Base-by-base conservation (phyloP, 2,888 invertebrate species). In the Pyrocoelia pectoralis region DNA sequence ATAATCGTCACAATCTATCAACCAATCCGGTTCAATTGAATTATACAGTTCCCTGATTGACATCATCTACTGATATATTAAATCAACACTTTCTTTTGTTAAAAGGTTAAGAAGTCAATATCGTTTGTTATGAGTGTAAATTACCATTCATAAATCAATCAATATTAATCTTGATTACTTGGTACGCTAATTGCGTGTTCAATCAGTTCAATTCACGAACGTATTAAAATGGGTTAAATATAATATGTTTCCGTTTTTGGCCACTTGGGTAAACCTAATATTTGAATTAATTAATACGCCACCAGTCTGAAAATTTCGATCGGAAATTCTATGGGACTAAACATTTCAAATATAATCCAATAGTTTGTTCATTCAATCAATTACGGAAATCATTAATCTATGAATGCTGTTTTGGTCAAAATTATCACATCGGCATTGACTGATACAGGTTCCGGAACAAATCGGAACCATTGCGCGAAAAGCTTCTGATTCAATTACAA, bases 71-170 rank as follows among this genome's bases (percentile, higher is more conserved):
- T 61, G 56, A 65, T 68, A 33, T 33, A 66, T 70, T 71, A 66
- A 72, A 70, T 71, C 71, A 70, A 70, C 71, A 69, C 69, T 53
- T 58, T 54, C 48, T 66, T 63, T 68, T 67, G 68, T 71, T 70
- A 68, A 65, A 68, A 69, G 66, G 70, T 69, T 65, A 29, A 61
- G 65, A 49, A 61, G 46, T 46, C 46, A 46, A 46, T 46, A 46
- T 17, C 15, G 8, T 46, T 46, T 46, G 46, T 46, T 46, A 46
- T 58, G 60, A 64, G 54, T 61, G 62, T 70, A 68, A 68, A 71
- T 69, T 67, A 68, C 68, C 65, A 66, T 41, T 66, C 60, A 71
- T 72, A 72, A 71, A 72, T 72, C 72, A 71, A 70, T 72, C 68
- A 70, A 46, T 55, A 38, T 46, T 55, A 55, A 55, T 58, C 55